phyloP scores from a whole-genome alignment of 2,888 invertebrate genomes.

The Argyresthia goedartella region DNA sequence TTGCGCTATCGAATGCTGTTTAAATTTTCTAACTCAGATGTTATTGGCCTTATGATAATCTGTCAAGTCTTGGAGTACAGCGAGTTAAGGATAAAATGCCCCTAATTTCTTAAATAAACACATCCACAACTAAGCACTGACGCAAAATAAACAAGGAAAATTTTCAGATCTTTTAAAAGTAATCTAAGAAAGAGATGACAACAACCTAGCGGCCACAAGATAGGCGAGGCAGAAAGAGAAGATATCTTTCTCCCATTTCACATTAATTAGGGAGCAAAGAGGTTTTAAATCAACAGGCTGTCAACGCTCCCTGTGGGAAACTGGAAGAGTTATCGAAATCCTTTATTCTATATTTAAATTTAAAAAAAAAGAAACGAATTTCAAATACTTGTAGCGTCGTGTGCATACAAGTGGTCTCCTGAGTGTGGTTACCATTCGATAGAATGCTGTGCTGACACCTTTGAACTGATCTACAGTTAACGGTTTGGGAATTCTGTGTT shows the following conservation, averaged over 20 bases:
- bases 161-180: constrained; percentile 56
- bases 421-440: constrained; percentile 18
- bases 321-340: constrained; percentile 60
- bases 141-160: constrained; percentile 53
- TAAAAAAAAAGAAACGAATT: constrained; percentile 57
- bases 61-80: too few species aligned
- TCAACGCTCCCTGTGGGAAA: constrained; percentile 68
- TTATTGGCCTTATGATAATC: too few species aligned
- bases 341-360: constrained; percentile 70
- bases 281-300: constrained; percentile 60
- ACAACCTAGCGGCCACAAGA: constrained; percentile 10
- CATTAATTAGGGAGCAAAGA: constrained; percentile 61
- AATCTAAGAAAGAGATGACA: constrained; percentile 35
- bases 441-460: constrained; percentile 4
- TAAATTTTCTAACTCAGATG: too few species aligned
- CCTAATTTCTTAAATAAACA: constrained; percentile 68
- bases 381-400: constrained; percentile 48
- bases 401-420: constrained; percentile 38
- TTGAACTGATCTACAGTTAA: not conserved
- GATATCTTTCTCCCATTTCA: constrained; percentile 25
- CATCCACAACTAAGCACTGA: constrained; percentile 54
- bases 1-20: too few species aligned
- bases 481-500: too few species aligned
- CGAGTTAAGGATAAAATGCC: too few species aligned
- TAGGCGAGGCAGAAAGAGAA: constrained; percentile 32